Evolutionary conservation across 2,888 invertebrate genomes (phyloP).

Genomic region (Elaeidobius kamerunicus): DNA sequence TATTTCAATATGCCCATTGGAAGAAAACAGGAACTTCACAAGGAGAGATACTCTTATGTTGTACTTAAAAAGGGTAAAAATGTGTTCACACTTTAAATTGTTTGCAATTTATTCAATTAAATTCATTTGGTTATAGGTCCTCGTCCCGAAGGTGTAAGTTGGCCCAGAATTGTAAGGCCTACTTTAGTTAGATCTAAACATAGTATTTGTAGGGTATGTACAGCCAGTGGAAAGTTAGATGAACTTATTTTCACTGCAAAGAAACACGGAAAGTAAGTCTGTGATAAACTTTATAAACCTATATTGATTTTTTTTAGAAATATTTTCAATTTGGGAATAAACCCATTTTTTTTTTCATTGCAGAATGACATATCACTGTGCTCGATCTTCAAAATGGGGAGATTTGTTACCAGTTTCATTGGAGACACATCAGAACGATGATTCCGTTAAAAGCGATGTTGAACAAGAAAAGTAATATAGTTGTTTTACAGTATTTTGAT

Average conservation of each 20-base stretch:
- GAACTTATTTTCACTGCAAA: slow-evolving; percentile 73
- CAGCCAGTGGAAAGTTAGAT: slow-evolving; percentile 65
- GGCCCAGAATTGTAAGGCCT: slow-evolving; percentile 80
- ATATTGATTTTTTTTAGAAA: slow-evolving; percentile 19
- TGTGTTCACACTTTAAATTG: neutral
- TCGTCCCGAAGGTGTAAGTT: slow-evolving; percentile 53
- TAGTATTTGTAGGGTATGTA: slow-evolving; percentile 76
- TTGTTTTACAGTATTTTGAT: too few relatives aligned
- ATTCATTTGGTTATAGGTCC: slow-evolving; percentile 12
- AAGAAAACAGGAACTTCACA: slow-evolving; percentile 47
- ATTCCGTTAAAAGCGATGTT: neutral
- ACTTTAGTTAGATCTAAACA: slow-evolving; percentile 68
- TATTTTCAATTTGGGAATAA: too few relatives aligned
- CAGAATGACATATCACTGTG: slow-evolving; percentile 69
- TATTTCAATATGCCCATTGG: slow-evolving; percentile 60
- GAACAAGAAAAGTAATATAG: neutral
- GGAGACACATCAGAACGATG: slow-evolving; percentile 22
- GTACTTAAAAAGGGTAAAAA: slow-evolving; percentile 72
- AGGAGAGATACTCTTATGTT: slow-evolving; percentile 73
- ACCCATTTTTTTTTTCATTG: slow-evolving; percentile 39
- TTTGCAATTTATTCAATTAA: neutral
- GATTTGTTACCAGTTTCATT: slow-evolving; percentile 70
- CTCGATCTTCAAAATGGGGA: slow-evolving; percentile 72
- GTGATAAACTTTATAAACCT: neutral
- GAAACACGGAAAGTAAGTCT: slow-evolving; percentile 70